A percentile compares a stretch with the other conserved stretches of the same genome.
Conservation (phyloP, 1,140 invertebrate genomes). For the Vanessa tameamea region DNA sequence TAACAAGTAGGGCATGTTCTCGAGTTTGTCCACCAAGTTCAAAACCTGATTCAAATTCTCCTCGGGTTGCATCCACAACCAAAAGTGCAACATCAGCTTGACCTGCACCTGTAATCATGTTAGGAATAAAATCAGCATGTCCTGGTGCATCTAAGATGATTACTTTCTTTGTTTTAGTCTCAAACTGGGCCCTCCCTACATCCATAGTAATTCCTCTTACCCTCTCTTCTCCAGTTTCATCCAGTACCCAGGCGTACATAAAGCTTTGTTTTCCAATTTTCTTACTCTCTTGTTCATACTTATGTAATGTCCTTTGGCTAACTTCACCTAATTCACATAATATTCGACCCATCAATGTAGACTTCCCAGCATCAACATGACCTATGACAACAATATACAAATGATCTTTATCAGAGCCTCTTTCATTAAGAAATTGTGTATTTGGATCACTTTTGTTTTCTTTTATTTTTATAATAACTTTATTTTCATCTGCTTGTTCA, state of each 20-base stretch:
- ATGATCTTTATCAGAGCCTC: constrained; percentile 89
- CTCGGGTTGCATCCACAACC: constrained; percentile 96
- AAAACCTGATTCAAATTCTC: constrained; percentile 99
- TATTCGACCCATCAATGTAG: constrained; percentile 97
- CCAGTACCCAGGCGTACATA: constrained; percentile 99
- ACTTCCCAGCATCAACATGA: constrained; percentile 99
- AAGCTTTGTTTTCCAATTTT: constrained; percentile 99
- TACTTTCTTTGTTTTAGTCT: constrained; percentile 92
- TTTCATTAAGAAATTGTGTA: constrained; percentile 86
- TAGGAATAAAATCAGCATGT: constrained; percentile 99
- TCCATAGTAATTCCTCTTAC: constrained; percentile 96
- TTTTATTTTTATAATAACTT: constrained; percentile 63
- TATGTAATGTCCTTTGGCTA: constrained; percentile 95
- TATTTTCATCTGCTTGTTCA: constrained; percentile 61
- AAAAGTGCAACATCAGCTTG: constrained; percentile 98
- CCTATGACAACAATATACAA: constrained; percentile 98
- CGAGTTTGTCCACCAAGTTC: constrained; percentile 98
- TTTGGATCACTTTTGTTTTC: constrained; percentile 82
- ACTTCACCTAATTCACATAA: constrained; percentile 95
- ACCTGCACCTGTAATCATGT: constrained; percentile 98
- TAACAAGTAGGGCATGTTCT: constrained; percentile 96
- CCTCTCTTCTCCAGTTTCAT: constrained; percentile 99
- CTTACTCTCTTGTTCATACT: constrained; percentile 98
- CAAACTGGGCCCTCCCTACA: constrained; percentile 95
- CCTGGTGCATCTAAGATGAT: constrained; percentile 98